Evolutionary conservation across 1,140 invertebrate genomes (phyloP).

Genomic region (Penaeus chinensis): DNA sequence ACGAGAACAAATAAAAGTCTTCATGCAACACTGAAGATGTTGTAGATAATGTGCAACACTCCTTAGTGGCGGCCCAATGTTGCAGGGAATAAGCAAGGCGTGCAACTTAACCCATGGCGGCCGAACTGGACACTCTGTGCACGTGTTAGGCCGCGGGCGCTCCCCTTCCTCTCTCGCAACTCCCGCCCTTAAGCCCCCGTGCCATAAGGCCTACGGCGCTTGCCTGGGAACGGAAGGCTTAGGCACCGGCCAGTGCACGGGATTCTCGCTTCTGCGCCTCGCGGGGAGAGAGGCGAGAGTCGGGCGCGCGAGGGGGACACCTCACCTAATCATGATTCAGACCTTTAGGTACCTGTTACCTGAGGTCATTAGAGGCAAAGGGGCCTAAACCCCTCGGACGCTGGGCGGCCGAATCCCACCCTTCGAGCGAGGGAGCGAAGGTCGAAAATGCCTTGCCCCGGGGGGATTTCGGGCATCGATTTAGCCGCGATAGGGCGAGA

Average conservation of each 20-base stretch:
- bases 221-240: constrained; percentile 46
- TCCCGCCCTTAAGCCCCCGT: background rate
- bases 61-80: too few species aligned
- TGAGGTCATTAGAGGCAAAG: constrained; percentile 3
- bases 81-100: too few species aligned
- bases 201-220: background rate
- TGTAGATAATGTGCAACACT: too few species aligned
- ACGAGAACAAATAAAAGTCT: too few species aligned
- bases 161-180: background rate
- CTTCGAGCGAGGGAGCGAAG: background rate
- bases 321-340: constrained; percentile 52
- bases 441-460: background rate
- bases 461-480: background rate
- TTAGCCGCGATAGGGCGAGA: constrained; percentile 6
- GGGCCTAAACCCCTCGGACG: constrained; percentile 4
- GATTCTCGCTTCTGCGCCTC: background rate
- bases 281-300: background rate
- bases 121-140: too few species aligned
- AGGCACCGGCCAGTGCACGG: background rate
- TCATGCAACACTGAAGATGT: too few species aligned
- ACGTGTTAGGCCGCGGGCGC: too few species aligned
- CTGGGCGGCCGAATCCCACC: constrained; percentile 1
- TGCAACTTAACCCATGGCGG: too few species aligned
- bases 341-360: constrained; percentile 50
- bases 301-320: background rate